Evolutionary conservation across 2,113 vertebrate species (phyloP), one percentile per base, ranked within the genome.

Genomic region (Onychorhynchus coronatus): DNA sequence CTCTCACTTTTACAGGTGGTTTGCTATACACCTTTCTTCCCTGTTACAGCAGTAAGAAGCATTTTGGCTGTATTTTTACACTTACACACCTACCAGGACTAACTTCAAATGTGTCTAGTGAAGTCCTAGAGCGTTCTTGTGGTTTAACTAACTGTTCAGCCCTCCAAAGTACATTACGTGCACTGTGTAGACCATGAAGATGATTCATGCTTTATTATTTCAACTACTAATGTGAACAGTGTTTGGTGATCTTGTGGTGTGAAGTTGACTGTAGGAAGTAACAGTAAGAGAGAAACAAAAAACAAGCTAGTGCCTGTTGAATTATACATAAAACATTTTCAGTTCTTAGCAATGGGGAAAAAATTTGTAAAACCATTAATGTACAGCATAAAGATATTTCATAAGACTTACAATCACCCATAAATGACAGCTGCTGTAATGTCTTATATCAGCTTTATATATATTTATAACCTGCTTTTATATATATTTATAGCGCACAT

Each of bases 311-410:
- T 11, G 18, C 66, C 58, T 84, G 47, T 84, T 96, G 49, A 90
- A 76, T 91, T 84, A 93, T 87, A 12, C 24, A 63, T 86, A 56
- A 71, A 87, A 84, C 50, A 83, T 17, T 61, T 94, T 20, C 25
- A 61, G 5, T 91, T 96, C n/a, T 53, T 85, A 92, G 28, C 25
- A 89, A 73, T 55, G 30, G 63, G 95, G 53, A 86, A 87, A 66
- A 79, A 74, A 95, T 91, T 95, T 92, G 9, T 96, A 70, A 95
- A 92, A 66, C 59, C 24, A n/a, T 91, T 93, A 81, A 33, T 75
- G n/a, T 79, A 37, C 12, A 85, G 58, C 49, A 28, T 55, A n/a
- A 58, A 91, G 46, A 41, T 22, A 65, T 56, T 94, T 93, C 41
- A 41, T 95, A 90, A 89, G 93, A 95, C 47, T 70, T 94, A 53